Evolutionary conservation across 2,888 invertebrate genomes (phyloP).

Genomic region (Endotricha flammealis): DNA sequence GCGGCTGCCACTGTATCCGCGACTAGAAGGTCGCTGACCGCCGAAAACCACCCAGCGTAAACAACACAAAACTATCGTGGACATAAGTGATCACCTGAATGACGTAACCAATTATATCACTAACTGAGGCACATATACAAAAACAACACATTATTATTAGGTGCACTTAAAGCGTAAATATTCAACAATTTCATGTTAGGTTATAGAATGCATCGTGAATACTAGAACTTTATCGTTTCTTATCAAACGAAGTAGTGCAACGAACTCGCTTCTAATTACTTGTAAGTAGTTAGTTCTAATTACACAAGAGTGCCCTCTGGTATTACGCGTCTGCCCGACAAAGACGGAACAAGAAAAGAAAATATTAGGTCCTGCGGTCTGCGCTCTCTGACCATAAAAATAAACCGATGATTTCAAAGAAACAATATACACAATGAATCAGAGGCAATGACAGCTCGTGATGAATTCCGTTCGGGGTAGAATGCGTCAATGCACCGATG

Average conservation of each 20-base stretch:
- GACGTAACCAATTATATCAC: slow-evolving; percentile 17
- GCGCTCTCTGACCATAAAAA: slow-evolving; percentile 33
- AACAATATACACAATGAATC: slow-evolving; percentile 55
- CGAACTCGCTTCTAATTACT: slow-evolving; percentile 8
- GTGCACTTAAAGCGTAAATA: no score
- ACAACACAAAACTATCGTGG: slow-evolving; percentile 33
- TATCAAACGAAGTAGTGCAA: slow-evolving; percentile 5
- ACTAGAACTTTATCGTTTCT: slow-evolving; percentile 1
- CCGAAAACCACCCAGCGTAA: slow-evolving; percentile 61
- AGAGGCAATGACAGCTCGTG: slow-evolving; percentile 47
- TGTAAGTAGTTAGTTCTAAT: slow-evolving; percentile 1
- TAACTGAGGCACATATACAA: no score
- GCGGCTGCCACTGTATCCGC: slow-evolving; percentile 35
- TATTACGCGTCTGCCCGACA: background rate
- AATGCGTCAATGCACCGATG: slow-evolving; percentile 55
- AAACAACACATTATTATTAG: slow-evolving; percentile 3
- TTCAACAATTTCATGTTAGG: no score
- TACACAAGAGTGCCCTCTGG: slow-evolving; percentile 1
- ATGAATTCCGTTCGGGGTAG: slow-evolving; percentile 47
- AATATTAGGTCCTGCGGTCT: slow-evolving; percentile 24
- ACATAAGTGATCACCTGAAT: slow-evolving; percentile 17
- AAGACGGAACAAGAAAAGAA: slow-evolving; percentile 2
- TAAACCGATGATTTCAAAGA: slow-evolving; percentile 30
- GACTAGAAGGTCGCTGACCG: slow-evolving; percentile 70
- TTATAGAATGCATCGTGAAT: no score